phyloP scores from a whole-genome alignment of 2,113 vertebrate species.

The Edolisoma coerulescens region DNA sequence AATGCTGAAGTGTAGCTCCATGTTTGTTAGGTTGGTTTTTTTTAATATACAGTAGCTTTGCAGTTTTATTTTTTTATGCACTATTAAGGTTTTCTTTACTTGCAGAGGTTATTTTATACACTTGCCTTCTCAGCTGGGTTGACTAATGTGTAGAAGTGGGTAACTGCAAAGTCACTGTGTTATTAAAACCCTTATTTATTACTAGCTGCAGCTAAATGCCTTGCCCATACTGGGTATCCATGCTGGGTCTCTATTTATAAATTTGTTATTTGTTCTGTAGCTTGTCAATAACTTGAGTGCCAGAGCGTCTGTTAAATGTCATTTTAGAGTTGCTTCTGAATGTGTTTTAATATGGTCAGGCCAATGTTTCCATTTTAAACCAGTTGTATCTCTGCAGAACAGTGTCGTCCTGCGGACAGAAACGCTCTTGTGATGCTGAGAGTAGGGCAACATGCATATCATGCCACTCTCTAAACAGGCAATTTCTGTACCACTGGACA shows the following conservation, averaged over 20 bases:
- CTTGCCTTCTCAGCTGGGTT: neutral
- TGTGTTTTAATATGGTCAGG: neutral
- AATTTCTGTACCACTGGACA: neutral
- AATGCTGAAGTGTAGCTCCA: neutral
- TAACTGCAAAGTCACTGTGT: neutral
- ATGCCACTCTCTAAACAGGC: neutral
- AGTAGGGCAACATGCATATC: neutral
- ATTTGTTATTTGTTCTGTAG: constrained; percentile 34
- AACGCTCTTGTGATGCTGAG: neutral
- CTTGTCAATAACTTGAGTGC: constrained; percentile 38
- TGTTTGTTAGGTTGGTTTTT: neutral
- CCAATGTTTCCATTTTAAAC: neutral
- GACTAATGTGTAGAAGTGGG: neutral
- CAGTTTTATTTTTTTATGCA: neutral
- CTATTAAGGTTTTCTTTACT: neutral
- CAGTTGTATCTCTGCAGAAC: neutral
- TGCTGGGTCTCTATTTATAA: constrained; percentile 43
- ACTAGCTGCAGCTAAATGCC: neutral
- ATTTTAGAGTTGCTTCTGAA: neutral
- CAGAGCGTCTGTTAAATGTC: constrained; percentile 6
- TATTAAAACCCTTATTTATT: constrained; percentile 25
- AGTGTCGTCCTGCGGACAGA: neutral
- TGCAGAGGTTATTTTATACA: neutral
- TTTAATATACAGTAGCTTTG: neutral
- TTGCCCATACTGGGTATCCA: neutral